Evolutionary conservation across 1,140 invertebrate species (phyloP).

Genomic region (Chionoecetes opilio): DNA sequence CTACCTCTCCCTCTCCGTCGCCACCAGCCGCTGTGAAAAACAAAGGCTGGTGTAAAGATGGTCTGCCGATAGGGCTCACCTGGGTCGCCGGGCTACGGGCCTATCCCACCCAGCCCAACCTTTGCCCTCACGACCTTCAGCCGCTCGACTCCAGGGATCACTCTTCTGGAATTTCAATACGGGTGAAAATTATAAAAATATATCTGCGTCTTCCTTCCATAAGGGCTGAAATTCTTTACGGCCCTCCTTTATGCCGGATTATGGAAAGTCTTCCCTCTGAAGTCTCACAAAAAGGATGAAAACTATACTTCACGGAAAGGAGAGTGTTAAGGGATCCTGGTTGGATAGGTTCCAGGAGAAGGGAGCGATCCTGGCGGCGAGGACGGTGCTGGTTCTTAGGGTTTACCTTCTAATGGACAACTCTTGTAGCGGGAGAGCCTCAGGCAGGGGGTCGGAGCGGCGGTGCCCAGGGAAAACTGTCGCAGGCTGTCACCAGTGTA

Average conservation of each 20-base stretch:
- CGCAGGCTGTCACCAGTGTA: constrained; percentile 71
- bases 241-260: not conserved
- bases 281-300: not conserved
- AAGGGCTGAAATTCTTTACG: constrained; percentile 49
- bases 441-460: constrained; percentile 44
- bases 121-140: constrained; percentile 57
- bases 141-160: constrained; percentile 63
- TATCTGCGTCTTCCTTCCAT: constrained; percentile 22
- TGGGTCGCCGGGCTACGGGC: constrained; percentile 69
- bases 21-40: constrained; percentile 78
- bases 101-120: constrained; percentile 63
- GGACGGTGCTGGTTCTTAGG: constrained; percentile 53
- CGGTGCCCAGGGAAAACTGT: constrained; percentile 72
- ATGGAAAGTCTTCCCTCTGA: constrained; percentile 17
- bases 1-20: constrained; percentile 30
- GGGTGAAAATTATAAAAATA: constrained; percentile 70
- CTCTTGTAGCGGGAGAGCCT: constrained; percentile 71
- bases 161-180: constrained; percentile 62
- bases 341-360: constrained; percentile 73
- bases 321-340: not conserved
- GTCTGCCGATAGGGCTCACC: constrained; percentile 72
- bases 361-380: constrained; percentile 62
- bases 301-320: not conserved
- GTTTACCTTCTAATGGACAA: constrained; percentile 75
- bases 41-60: constrained; percentile 79